phyloP scores from a whole-genome alignment of 1,140 invertebrate genomes.

The Drosophila willistoni region DNA sequence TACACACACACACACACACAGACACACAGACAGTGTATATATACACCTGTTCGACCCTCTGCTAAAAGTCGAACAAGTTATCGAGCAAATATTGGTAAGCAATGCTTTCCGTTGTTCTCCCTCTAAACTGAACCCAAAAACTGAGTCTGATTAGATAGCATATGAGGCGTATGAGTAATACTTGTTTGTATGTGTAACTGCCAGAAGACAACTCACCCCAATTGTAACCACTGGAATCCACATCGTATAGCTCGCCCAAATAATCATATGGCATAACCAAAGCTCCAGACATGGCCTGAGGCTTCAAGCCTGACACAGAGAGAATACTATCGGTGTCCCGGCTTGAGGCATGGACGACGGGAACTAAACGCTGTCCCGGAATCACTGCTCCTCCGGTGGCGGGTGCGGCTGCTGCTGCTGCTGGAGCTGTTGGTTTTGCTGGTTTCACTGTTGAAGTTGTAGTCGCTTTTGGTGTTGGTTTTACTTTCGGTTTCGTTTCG shows the following conservation, averaged over 20 bases:
- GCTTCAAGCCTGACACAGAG: conserved; percentile 61
- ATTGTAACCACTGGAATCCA: conserved; percentile 71
- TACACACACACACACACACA: conserved; percentile 7
- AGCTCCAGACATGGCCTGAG: conserved; percentile 62
- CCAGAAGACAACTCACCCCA: conserved; percentile 68
- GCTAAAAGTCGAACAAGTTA: conserved; percentile 67
- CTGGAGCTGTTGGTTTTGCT: conserved; percentile 24
- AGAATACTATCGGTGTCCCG: conserved; percentile 68
- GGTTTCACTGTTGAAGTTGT: not conserved
- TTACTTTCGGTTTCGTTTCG: conserved; percentile 31
- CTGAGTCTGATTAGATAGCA: conserved; percentile 64
- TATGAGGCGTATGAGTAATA: conserved; percentile 72
- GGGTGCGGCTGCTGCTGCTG: conserved; percentile 22
- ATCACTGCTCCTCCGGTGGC: not conserved
- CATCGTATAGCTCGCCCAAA: conserved; percentile 72
- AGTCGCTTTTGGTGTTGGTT: conserved; percentile 23
- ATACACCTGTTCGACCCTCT: conserved; percentile 44
- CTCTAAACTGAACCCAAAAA: conserved; percentile 41
- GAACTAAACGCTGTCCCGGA: conserved; percentile 31
- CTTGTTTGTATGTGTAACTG: not conserved
- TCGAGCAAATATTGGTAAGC: conserved; percentile 77
- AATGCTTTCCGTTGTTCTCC: conserved; percentile 6
- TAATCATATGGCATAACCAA: conserved; percentile 62
- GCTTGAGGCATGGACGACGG: conserved; percentile 49
- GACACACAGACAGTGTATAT: not conserved